phyloP scores from a whole-genome alignment of 2,888 invertebrate genomes.

The Griposia aprilina region DNA sequence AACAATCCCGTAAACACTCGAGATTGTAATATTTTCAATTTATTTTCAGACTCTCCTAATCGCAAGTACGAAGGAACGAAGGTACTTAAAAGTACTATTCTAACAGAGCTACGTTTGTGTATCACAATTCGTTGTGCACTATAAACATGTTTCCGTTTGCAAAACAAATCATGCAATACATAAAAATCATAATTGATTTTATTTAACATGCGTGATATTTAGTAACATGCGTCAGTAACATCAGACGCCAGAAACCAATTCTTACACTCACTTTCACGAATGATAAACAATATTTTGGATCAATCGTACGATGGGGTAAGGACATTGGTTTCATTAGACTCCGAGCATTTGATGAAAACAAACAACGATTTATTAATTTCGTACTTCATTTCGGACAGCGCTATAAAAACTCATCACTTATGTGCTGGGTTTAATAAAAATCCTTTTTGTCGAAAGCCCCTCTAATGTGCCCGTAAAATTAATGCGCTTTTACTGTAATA shows the following conservation, averaged over 20 bases:
- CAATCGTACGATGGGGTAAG: constrained; percentile 3
- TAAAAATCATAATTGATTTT: constrained; percentile 25
- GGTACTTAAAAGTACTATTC: constrained; percentile 37
- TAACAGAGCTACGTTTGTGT: constrained; percentile 14
- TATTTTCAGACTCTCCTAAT: constrained; percentile 25
- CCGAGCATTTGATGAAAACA: constrained; percentile 27
- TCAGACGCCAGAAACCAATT: constrained; percentile 18
- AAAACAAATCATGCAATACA: constrained; percentile 52
- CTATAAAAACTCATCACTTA: constrained; percentile 44
- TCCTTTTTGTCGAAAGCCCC: constrained; percentile 45
- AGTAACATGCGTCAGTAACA: constrained; percentile 15
- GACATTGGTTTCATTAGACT: constrained; percentile 10
- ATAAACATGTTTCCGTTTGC: constrained; percentile 35
- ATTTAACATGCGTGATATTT: constrained; percentile 15
- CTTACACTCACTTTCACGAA: constrained; percentile 8
- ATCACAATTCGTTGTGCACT: constrained; percentile 30
- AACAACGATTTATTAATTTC: constrained; percentile 25
- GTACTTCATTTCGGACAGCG: constrained; percentile 26
- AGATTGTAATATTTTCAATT: constrained; percentile 15
- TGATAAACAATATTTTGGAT: constrained; percentile 10
- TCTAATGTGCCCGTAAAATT: constrained; percentile 65
- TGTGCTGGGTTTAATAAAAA: constrained; percentile 52
- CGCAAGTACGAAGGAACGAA: constrained; percentile 1
- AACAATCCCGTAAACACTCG: neutral
- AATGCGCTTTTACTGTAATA: constrained; percentile 78